A percentile compares a stretch with the other conserved stretches of the same genome.
Evolutionary conservation across 2,888 invertebrate genomes (phyloP).

Genomic region (Cataglyphis livida): DNA sequence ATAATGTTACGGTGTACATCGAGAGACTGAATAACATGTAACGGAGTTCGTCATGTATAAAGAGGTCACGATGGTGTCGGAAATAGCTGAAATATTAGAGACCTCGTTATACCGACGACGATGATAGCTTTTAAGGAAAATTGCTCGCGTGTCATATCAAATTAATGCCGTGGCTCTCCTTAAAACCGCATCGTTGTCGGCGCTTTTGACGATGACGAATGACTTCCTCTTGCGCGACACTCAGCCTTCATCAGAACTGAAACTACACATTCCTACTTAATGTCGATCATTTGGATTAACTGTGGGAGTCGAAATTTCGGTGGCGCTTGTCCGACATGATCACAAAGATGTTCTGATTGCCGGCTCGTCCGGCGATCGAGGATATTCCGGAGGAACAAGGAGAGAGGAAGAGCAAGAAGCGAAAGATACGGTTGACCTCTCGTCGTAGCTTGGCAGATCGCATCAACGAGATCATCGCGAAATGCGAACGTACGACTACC

Average conservation of each 20-base stretch:
- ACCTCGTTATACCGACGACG: constrained; percentile 11
- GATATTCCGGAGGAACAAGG: neutral
- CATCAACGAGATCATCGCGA: constrained; percentile 79
- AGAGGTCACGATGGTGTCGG: neutral
- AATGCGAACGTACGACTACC: constrained; percentile 72
- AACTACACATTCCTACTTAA: neutral
- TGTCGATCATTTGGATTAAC: neutral
- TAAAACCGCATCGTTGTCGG: neutral
- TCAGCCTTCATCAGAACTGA: neutral
- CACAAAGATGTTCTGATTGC: constrained; percentile 22
- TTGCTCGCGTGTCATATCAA: neutral
- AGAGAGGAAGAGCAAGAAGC: constrained; percentile 50
- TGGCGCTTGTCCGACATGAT: constrained; percentile 33
- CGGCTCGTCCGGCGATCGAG: neutral
- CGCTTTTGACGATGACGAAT: constrained; percentile 1
- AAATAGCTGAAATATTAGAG: constrained; percentile 33
- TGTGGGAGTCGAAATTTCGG: constrained; percentile 39
- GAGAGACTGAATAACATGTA: constrained; percentile 30
- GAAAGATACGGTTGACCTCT: constrained; percentile 57
- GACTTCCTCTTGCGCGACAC: constrained; percentile 16
- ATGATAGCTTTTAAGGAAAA: constrained; percentile 39
- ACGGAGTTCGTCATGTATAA: neutral
- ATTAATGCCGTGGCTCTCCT: constrained; percentile 17
- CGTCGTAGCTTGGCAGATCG: constrained; percentile 76
- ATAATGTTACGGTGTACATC: constrained; percentile 28